Evolutionary conservation across 2,888 invertebrate genomes (phyloP), one percentile per base, ranked within the genome.

Genomic region (Callimorpha dominula): DNA sequence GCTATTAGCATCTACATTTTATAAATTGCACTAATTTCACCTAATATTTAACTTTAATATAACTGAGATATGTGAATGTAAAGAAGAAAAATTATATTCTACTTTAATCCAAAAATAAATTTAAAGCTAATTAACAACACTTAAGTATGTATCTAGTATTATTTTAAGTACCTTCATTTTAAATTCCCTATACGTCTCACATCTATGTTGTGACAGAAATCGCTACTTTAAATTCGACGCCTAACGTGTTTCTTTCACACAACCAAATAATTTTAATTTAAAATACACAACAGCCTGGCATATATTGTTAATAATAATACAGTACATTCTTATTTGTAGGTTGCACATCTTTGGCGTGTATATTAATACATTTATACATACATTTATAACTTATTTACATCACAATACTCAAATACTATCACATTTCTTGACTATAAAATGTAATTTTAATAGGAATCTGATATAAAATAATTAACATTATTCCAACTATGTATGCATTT

Each of bases 121-220:
- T 83, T 78, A 83, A 84, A 81, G 82, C 78, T 80, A 77, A 64
- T 65, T 71, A 81, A 77, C 78, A 81, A 82, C 76, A 82, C 82
- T 79, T 84, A 83, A 80, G 82, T 81, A 83, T 72, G 76, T 74
- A 31, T 31, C 31, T 31, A 74, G 65, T 77, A 68, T 75, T 78
- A 72, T 71, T 62, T 74, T 72, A 49, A 75, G 63, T 82, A 70
- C 75, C 74, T 71, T 31, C 60, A 60, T 31, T 65, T 73, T 54
- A 70, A 57, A 73, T 63, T 9, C 43, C 9, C 43, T 46, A 46
- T 46, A 9, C 9, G 43, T 6, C 43, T 46, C 11, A 20, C 14
- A 12, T 57, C 57, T 31, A 31, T 60, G 60, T 60, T 60, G 14
- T 14, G 31, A 60, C 31, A 60, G 60, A 60, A 60, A 60, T 60